A percentile compares a stretch with the other conserved stretches of the same genome.
Conservation (phyloP, 2,113 vertebrate species). For the Plecturocebus donacophilus region DNA sequence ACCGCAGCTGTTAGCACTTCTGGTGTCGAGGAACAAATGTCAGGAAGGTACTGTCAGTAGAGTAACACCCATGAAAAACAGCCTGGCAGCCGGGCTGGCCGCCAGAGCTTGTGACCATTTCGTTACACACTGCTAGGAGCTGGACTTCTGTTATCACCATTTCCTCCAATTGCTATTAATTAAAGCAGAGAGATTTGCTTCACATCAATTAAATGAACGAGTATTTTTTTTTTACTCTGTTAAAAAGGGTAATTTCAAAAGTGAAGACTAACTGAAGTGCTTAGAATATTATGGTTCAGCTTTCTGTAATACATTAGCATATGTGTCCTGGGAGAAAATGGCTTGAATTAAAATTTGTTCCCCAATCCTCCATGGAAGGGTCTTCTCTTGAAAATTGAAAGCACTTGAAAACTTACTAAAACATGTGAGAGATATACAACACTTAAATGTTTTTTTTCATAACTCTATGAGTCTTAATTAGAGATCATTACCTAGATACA, state of each 20-base stretch:
- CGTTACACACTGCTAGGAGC: not conserved
- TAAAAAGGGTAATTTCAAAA: constrained; percentile 53
- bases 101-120: constrained; percentile 41
- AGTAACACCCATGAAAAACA: constrained; percentile 49
- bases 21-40: constrained; percentile 51
- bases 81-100: not conserved
- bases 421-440: not conserved
- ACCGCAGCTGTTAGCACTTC: constrained; percentile 42
- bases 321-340: not conserved
- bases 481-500: not conserved
- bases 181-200: constrained; percentile 57
- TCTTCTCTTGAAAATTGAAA: not conserved
- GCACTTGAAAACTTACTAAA: not conserved
- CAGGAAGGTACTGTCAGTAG: constrained; percentile 8
- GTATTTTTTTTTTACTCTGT: not conserved
- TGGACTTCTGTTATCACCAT: constrained; percentile 6
- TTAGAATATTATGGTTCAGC: not conserved
- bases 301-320: constrained; percentile 24
- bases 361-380: not conserved
- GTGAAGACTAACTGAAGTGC: not conserved
- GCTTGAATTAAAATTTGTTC: not conserved
- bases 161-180: constrained; percentile 48
- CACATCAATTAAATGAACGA: not conserved
- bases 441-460: not conserved
- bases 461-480: not conserved